Base-by-base conservation (phyloP, 1,140 invertebrate species). In the Littorina saxatilis region DNA sequence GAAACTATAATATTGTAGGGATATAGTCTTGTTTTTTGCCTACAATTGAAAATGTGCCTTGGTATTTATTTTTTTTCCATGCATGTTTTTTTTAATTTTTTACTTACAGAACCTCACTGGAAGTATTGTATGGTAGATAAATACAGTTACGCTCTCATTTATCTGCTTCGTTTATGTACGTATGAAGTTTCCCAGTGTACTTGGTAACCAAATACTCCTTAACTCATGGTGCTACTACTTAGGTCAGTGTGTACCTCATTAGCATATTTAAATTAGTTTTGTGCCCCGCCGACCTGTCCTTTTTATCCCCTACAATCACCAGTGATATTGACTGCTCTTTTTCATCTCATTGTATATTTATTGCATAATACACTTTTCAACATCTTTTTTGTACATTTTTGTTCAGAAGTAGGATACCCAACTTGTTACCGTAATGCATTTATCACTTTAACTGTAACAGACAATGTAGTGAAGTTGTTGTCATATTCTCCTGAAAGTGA, bases 131-230 rank as follows among this genome's bases (percentile, higher is more conserved):
- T 58, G 17, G 17, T 58, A n/a, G 7, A 27, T 5, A 58, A n/a
- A 23, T 20, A 58, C 0, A 58, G 13, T 27, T 58, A n/a, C n/a
- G 5, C 0, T n/a, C 7, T 58, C 55, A 58, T 2, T 27, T 58
- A 5, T 23, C 9, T 15, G 29, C 9, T 68, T 68, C 37, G 0
- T 68, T 3, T 29, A 37, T 9, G 15, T 68, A 35, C 9, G 15
- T 68, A 68, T 39, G 15, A 68, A 37, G 27, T 68, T 68, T 13
- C 43, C 73, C 73, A 13, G n/a, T 75, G 27, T 55, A 55, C 39
- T 37, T 76, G 32, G 29, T 58, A 55, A 55, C 32, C 50, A 76
- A 76, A 76, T 76, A 76, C 74, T 76, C 74, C 40, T n/a, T 47
- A 23, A 70, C n/a, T 58, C 5, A 58, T 61, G 74, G 74, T 76